Percentiles rank a stretch among this genome's conserved stretches.
These are phyloP conservation scores for Ornithoptera alexandrae DNA, from an alignment of 2,888 invertebrate species.

Conservation along the genomic window DNA sequence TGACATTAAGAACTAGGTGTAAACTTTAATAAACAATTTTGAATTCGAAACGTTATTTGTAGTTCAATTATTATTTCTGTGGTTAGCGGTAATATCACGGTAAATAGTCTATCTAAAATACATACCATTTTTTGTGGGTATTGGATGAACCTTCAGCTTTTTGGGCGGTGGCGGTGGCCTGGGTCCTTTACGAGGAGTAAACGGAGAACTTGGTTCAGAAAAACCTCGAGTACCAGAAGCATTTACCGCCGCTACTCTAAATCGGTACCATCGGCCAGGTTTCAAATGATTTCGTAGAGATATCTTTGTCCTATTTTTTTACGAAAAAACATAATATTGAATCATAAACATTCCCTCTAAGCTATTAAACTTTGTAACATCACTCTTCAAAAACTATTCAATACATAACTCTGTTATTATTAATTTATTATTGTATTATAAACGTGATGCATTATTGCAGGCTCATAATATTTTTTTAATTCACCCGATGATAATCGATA, in stretches of 20 bases:
- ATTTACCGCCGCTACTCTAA: conserved; percentile 88
- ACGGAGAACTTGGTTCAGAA: conserved; percentile 80
- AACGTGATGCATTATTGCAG: too few relatives aligned
- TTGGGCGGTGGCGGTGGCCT: conserved; percentile 82
- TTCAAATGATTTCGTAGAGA: conserved; percentile 79
- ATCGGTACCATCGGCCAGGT: conserved; percentile 89
- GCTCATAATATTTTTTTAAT: too few relatives aligned
- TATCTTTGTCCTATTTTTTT: conserved; percentile 66
- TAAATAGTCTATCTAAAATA: background rate
- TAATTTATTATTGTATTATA: too few relatives aligned
- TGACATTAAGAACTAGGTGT: background rate
- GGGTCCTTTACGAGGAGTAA: conserved; percentile 80
- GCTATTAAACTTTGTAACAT: too few relatives aligned
- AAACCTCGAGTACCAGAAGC: conserved; percentile 86
- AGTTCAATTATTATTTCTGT: background rate
- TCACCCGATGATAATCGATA: too few relatives aligned
- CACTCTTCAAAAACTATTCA: too few relatives aligned
- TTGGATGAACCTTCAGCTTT: conserved; percentile 78
- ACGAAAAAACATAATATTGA: background rate
- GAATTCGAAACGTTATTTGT: background rate
- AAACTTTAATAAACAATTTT: background rate
- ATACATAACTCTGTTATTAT: too few relatives aligned
- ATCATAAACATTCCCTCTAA: background rate
- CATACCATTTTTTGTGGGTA: conserved; percentile 61
- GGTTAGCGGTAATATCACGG: background rate